Base-by-base conservation (phyloP, 2,797 vertebrate species). In the Halcyon leucocephala region DNA sequence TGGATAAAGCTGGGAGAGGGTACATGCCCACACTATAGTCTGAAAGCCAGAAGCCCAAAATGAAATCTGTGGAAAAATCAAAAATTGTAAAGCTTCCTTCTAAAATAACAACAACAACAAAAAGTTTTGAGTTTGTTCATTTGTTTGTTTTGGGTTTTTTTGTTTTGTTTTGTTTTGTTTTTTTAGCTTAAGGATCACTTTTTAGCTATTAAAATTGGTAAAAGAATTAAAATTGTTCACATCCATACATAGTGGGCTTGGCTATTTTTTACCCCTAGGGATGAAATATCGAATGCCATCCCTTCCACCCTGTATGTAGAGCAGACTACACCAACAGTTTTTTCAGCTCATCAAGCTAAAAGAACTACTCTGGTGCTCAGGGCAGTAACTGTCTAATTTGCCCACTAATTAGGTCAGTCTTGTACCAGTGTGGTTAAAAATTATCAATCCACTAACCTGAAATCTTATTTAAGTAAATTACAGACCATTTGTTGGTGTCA, bases 391-490 rank as follows among this genome's bases (percentile, higher is more conserved):
- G 13, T 28, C 52, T 46, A 28, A 46, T 73, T 65, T 85, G 12
- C 29, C 24, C 19, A 73, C 37, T 69, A 65, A 71, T 64, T 46
- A 76, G 46, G 74, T 84, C 54, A 79, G 28, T 89, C 41, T 72
- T 82, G 21, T 60, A 79, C 31, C 9, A 82, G 33, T 10, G 20
- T 69, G 12, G 46, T 82, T 77, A 82, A 94, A 82, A 93, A 69
- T 79, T 64, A 58, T n/a, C 66, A 87, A 24, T 77, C 20, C 71
- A 76, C 58, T 72, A 29, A 87, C 85, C 14, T 29, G 51, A 84
- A 92, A 89, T 87, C 62, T 72, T 86, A 37, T 11, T 10, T 64
- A 90, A 86, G 33, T 67, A 46, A 82, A 86, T 65, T 83, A 41
- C 22, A 57, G 37, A 22, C 39, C 57, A 76, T 52, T 89, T 76